Conservation (phyloP, 2,113 vertebrate genomes). For the Cepphus grylle region DNA sequence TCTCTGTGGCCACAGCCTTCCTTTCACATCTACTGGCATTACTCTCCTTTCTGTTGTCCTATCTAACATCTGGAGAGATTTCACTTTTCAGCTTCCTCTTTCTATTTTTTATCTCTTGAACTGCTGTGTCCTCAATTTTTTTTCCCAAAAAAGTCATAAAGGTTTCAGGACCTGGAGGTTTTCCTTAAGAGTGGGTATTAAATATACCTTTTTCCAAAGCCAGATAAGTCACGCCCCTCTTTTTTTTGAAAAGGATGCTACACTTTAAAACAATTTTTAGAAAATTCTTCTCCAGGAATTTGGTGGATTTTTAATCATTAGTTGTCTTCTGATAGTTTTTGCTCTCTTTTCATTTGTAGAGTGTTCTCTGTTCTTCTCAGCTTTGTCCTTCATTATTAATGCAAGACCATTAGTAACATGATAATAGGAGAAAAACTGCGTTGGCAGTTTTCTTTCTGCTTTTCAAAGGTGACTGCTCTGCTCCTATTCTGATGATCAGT, state of each 20-base stretch:
- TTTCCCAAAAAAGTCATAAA: not conserved
- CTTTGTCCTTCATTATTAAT: slow-evolving; percentile 58
- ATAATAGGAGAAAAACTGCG: not conserved
- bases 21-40: not conserved
- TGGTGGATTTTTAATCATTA: not conserved
- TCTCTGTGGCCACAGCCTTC: not conserved
- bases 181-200: not conserved
- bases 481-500: not conserved
- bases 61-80: not conserved
- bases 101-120: not conserved
- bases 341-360: not conserved
- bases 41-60: not conserved
- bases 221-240: not conserved
- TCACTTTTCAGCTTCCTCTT: not conserved
- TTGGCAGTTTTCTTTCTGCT: not conserved
- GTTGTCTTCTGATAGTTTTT: not conserved
- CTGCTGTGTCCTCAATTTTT: not conserved
- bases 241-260: not conserved
- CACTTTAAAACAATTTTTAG: not conserved
- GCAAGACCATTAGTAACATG: slow-evolving; percentile 33
- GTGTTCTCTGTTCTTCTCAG: not conserved
- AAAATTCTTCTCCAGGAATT: not conserved
- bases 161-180: not conserved
- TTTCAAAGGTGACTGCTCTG: slow-evolving; percentile 16
- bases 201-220: not conserved